Evolutionary conservation across 1,140 invertebrate genomes (phyloP), one percentile per base, ranked within the genome.

Genomic region (Rhopalosiphum padi): DNA sequence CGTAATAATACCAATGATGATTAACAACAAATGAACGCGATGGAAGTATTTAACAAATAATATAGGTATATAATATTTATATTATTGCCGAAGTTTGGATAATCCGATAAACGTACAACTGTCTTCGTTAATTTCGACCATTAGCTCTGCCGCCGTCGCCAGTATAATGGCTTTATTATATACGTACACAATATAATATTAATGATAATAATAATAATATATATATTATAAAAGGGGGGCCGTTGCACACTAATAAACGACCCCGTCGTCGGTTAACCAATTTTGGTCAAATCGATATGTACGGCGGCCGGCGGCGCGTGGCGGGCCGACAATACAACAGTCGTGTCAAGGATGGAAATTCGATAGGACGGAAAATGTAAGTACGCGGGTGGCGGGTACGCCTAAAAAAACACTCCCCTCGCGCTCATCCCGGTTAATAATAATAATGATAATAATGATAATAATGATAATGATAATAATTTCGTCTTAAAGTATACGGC

Each of bases 251-350:
- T 51, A 89, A 89, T 90, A 90, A 90, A 90, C 48, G n/a, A 55
- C 48, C n/a, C n/a, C 21, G 46, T 55, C 35, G 30, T 77, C 88
- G 48, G 88, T 90, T 90, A 90, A 90, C 48, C 35, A 55, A 90
- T 90, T 89, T 90, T 37, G 88, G 48, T 51, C 48, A 68, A 41
- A 91, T 68, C 90, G 90, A 90, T 90, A 90, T 60, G 25, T 30
- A 53, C 48, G 41, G 21, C n/a, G 87, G 51, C 23, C 4, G 11
- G 83, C 9, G 83, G 22, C 37, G 83, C 37, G 83, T 41, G 37
- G 23, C 83, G 83, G 23, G 23, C 83, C 23, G 83, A 86, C 37
- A 41, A 86, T 77, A 77, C 22, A 77, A n/a, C 60, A 77, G 60
- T 77, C 60, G 60, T 77, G 60, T 18, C 60, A 77, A 77, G 60